Evolutionary conservation across 2,797 vertebrate genomes (phyloP).

Genomic region (Fistularia commersonii): DNA sequence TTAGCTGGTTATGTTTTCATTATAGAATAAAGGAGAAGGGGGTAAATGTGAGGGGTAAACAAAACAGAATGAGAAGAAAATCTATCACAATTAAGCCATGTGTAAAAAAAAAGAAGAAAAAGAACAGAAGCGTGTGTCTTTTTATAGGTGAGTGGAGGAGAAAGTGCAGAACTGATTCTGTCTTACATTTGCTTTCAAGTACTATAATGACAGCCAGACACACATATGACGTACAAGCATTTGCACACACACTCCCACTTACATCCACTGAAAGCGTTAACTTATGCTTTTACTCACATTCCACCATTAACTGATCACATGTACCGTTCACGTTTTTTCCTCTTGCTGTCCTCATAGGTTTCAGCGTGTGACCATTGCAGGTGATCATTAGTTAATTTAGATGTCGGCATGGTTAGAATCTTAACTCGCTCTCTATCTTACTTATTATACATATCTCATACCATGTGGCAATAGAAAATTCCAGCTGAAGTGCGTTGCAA

Average conservation of each 20-base stretch:
- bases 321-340: constrained; percentile 47
- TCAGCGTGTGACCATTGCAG: constrained; percentile 29
- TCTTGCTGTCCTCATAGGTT: constrained; percentile 27
- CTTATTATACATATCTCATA: constrained; percentile 66
- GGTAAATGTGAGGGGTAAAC: constrained; percentile 43
- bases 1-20: constrained; percentile 58
- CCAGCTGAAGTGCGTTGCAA: constrained; percentile 38
- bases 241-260: too few relatives aligned
- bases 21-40: constrained; percentile 29
- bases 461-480: constrained; percentile 48
- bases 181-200: constrained; percentile 71
- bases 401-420: constrained; percentile 55
- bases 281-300: constrained; percentile 43
- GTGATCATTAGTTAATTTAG: constrained; percentile 60
- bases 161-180: constrained; percentile 49
- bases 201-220: constrained; percentile 17
- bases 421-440: constrained; percentile 60
- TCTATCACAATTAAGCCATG: constrained; percentile 61
- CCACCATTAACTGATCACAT: constrained; percentile 11
- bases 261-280: too few relatives aligned
- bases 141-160: constrained; percentile 60
- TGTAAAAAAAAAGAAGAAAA: constrained; percentile 12
- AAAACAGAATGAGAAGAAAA: constrained; percentile 55
- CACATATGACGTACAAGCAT: too few relatives aligned
- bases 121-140: constrained; percentile 51